Evolutionary conservation across 2,888 invertebrate genomes (phyloP).

Genomic region (Poecilobothrus nobilitatus): DNA sequence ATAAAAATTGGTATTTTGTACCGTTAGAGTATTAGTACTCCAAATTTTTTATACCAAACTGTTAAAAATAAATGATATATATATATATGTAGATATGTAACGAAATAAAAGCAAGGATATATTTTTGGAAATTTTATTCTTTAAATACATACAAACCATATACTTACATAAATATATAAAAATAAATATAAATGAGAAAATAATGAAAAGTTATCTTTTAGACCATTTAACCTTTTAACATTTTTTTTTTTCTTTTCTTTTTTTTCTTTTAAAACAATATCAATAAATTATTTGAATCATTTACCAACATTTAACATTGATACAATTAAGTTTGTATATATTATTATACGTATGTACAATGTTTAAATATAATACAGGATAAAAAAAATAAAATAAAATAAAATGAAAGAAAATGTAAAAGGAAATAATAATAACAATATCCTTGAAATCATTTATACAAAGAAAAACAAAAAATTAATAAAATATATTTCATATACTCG

Average conservation of each 20-base stretch:
- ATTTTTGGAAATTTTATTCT: background rate
- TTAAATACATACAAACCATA: background rate
- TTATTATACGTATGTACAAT: too few relatives aligned
- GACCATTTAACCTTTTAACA: conserved; percentile 6
- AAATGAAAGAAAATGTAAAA: background rate
- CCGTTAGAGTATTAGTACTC: too few relatives aligned
- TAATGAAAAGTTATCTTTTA: conserved; percentile 6
- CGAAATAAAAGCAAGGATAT: too few relatives aligned
- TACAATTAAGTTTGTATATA: too few relatives aligned
- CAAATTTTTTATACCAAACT: background rate
- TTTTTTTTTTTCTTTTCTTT: too few relatives aligned
- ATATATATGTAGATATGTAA: background rate
- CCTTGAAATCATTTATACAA: background rate
- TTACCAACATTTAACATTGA: conserved; percentile 3
- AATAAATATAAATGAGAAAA: background rate
- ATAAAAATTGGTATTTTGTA: too few relatives aligned
- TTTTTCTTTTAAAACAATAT: background rate
- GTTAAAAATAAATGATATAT: background rate
- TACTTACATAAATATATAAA: background rate
- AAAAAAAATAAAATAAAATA: background rate
- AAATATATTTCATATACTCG: too few relatives aligned
- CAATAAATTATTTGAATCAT: conserved; percentile 3
- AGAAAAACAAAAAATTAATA: background rate
- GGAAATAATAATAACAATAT: background rate
- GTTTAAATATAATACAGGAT: background rate